These are phyloP conservation scores for Deilephila elpenor DNA, from an alignment of 2,888 invertebrate species.

Conservation along the genomic window DNA sequence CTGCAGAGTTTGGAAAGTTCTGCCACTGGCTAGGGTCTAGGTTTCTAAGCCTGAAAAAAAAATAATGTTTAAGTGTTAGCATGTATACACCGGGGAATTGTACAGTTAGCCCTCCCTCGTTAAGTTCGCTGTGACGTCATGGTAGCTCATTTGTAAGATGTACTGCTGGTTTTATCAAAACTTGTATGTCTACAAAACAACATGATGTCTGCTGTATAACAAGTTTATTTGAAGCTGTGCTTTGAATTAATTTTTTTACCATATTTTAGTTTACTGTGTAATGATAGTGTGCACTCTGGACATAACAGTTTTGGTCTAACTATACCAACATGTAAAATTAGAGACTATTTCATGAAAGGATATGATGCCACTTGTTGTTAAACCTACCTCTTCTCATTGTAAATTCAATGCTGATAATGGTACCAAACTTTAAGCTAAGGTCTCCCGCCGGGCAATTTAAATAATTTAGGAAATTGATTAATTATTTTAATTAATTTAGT, in stretches of 20 bases:
- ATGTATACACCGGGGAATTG: slow-evolving; percentile 83
- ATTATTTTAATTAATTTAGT: slow-evolving; percentile 85
- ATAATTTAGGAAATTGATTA: slow-evolving; percentile 79
- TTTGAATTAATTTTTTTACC: slow-evolving; percentile 56
- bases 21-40: slow-evolving; percentile 79
- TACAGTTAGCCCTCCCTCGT: slow-evolving; percentile 85
- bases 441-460: slow-evolving; percentile 43
- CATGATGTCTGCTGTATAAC: slow-evolving; percentile 52
- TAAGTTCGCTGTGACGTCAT: slow-evolving; percentile 82
- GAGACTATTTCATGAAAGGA: slow-evolving; percentile 75
- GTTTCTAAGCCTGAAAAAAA: slow-evolving; percentile 79
- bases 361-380: slow-evolving; percentile 75
- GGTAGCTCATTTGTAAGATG: slow-evolving; percentile 77
- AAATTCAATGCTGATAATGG: slow-evolving; percentile 81
- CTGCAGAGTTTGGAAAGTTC: slow-evolving; percentile 83
- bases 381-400: slow-evolving; percentile 84
- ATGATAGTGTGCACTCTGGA: slow-evolving; percentile 60
- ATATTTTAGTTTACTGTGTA: slow-evolving; percentile 61
- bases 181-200: slow-evolving; percentile 69
- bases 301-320: slow-evolving; percentile 78
- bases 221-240: slow-evolving; percentile 71
- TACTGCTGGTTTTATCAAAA: slow-evolving; percentile 78
- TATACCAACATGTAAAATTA: slow-evolving; percentile 79
- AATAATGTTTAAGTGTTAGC: slow-evolving; percentile 84
- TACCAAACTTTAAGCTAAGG: slow-evolving; percentile 81